Evolutionary conservation across 2,888 invertebrate species (phyloP).

Genomic region (Dinocampus coccinellae): DNA sequence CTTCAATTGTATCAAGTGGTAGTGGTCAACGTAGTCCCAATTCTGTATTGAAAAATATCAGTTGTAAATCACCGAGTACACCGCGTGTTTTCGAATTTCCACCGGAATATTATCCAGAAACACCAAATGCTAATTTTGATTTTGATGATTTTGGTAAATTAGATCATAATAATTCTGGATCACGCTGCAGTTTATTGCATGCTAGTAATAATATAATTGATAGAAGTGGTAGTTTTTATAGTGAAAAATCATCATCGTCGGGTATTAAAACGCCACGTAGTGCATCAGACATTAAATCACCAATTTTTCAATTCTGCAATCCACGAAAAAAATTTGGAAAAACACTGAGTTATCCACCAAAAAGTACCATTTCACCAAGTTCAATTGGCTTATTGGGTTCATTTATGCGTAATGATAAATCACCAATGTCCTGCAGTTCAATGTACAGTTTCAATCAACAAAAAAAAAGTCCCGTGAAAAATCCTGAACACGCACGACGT

Average conservation of each 20-base stretch:
- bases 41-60: constrained; percentile 71
- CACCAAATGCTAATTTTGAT: constrained; percentile 58
- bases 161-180: constrained; percentile 33
- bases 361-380: constrained; percentile 50
- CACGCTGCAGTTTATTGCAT: constrained; percentile 39
- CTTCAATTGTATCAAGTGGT: constrained; percentile 68
- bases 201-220: constrained; percentile 27
- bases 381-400: constrained; percentile 25
- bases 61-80: constrained; percentile 73
- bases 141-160: constrained; percentile 54
- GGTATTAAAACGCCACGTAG: constrained; percentile 46
- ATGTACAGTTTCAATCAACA: constrained; percentile 44
- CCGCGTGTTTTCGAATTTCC: constrained; percentile 68
- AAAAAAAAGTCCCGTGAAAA: constrained; percentile 48
- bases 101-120: constrained; percentile 54
- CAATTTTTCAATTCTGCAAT: constrained; percentile 58
- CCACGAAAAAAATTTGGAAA: constrained; percentile 56
- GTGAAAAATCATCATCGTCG: constrained; percentile 36
- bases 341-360: constrained; percentile 58
- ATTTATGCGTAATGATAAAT: constrained; percentile 36
- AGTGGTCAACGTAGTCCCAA: constrained; percentile 73
- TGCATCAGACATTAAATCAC: constrained; percentile 45
- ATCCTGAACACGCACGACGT: constrained; percentile 51
- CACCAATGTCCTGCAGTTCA: constrained; percentile 46
- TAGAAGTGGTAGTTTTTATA: constrained; percentile 46